These are phyloP conservation scores for Prunella fulvescens DNA, from an alignment of 2,113 vertebrate genomes.

Conservation along the genomic window DNA sequence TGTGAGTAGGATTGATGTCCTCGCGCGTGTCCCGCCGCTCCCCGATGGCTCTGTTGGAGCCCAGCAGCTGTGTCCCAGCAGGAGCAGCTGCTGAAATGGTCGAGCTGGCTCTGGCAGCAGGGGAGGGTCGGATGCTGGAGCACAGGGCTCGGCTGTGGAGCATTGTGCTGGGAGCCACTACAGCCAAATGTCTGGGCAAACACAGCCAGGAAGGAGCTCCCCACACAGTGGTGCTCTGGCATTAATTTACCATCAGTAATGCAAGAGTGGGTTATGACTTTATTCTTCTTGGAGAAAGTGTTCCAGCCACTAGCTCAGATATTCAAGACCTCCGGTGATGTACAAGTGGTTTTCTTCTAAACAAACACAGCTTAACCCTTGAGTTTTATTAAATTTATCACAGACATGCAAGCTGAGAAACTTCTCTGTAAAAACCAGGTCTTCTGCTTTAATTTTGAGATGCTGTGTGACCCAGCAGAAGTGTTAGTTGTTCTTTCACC, in stretches of 20 bases:
- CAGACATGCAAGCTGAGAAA: not conserved
- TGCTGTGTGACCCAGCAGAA: not conserved
- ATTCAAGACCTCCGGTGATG: not conserved
- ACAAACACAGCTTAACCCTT: not conserved
- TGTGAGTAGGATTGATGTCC: slow-evolving; percentile 46
- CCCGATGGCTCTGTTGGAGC: not conserved
- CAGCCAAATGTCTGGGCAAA: slow-evolving; percentile 48
- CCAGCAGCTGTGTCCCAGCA: slow-evolving; percentile 54
- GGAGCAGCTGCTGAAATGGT: slow-evolving; percentile 56
- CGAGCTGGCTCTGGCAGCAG: not conserved
- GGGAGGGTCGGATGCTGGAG: not conserved
- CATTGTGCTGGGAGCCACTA: not conserved
- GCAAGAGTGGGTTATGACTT: slow-evolving; percentile 25
- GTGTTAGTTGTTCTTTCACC: not conserved
- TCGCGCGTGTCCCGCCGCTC: not conserved
- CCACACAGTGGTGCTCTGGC: slow-evolving; percentile 48
- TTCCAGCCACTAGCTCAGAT: not conserved
- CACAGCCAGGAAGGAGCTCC: not conserved
- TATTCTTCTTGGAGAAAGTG: slow-evolving; percentile 1
- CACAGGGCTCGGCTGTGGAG: not conserved
- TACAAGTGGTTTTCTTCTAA: not conserved
- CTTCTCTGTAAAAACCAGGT: not conserved
- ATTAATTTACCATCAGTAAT: slow-evolving; percentile 35
- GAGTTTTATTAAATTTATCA: not conserved
- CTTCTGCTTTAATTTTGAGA: not conserved